phyloP scores from a whole-genome alignment of 2,113 vertebrate species.

The Rallus limicola region DNA sequence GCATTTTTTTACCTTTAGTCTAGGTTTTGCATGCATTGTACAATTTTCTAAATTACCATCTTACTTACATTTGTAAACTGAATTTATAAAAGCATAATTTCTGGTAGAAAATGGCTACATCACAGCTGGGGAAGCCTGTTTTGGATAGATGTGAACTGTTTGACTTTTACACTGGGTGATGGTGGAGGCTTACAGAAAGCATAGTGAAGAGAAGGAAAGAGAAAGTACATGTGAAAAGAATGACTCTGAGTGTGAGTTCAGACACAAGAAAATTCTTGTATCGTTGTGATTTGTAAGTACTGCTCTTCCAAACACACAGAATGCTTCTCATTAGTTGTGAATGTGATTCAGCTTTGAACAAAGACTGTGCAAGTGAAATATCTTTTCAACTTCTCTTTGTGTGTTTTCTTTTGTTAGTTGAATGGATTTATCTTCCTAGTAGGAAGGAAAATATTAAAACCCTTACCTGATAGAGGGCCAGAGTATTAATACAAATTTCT shows the following conservation, averaged over 20 bases:
- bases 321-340: not conserved
- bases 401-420: not conserved
- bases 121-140: not conserved
- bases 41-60: not conserved
- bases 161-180: not conserved
- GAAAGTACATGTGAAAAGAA: not conserved
- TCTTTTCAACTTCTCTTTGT: not conserved
- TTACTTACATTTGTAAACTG: not conserved
- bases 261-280: not conserved
- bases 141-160: not conserved
- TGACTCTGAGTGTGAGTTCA: not conserved
- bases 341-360: not conserved
- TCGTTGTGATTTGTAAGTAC: not conserved
- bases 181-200: not conserved
- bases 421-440: not conserved
- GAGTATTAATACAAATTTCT: not conserved
- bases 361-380: not conserved
- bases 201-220: not conserved
- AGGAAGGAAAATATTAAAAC: not conserved
- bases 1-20: not conserved
- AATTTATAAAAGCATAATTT: not conserved
- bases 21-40: not conserved
- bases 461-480: not conserved
- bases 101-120: not conserved
- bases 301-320: not conserved